These are phyloP conservation scores for Neotragus moschatus DNA, from an alignment of 2,113 vertebrate genomes.

Conservation along the genomic window DNA sequence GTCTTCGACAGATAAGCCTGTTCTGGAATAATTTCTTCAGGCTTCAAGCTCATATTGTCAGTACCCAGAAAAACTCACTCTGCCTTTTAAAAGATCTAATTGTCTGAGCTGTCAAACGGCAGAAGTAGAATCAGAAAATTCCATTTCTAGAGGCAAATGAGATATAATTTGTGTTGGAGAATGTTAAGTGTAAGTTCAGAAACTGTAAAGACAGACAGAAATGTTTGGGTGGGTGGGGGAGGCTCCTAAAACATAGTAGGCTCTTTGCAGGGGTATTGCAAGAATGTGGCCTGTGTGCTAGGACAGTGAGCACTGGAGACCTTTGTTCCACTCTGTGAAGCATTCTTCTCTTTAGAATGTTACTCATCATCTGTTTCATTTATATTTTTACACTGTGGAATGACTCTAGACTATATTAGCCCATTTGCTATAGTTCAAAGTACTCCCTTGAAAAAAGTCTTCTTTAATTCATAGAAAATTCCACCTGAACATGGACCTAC, in stretches of 20 bases:
- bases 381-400: neutral
- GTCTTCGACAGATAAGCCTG: neutral
- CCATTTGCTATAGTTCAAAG: neutral
- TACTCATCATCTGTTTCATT: neutral
- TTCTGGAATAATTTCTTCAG: constrained; percentile 26
- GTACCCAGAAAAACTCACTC: neutral
- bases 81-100: neutral
- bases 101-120: neutral
- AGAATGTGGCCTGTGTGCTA: fast-evolving
- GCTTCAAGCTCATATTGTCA: neutral
- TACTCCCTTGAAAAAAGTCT: neutral
- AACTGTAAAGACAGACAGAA: neutral
- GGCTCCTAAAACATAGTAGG: too few relatives aligned
- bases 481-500: neutral
- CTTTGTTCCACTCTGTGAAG: neutral
- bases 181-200: neutral
- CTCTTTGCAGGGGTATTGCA: fast-evolving
- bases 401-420: neutral
- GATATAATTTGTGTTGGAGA: neutral
- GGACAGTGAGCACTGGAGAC: fast-evolving
- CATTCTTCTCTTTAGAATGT: neutral
- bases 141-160: neutral
- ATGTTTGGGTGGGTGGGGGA: neutral
- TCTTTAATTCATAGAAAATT: neutral
- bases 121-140: neutral